Base-by-base conservation (phyloP, 2,888 invertebrate genomes). In the Spilosoma lubricipeda region DNA sequence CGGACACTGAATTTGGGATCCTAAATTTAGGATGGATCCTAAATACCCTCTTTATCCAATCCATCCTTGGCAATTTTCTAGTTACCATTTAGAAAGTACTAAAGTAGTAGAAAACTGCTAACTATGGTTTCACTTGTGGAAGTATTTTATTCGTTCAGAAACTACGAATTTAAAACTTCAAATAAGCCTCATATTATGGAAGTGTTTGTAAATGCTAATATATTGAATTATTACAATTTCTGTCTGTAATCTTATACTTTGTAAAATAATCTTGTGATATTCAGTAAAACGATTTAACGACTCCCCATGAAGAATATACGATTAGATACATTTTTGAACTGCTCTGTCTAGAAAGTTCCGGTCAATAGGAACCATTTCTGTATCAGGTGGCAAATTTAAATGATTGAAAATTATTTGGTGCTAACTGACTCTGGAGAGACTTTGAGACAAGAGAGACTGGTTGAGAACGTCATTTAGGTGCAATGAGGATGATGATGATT, bases 271-370 rank as follows among this genome's bases (percentile, higher is more conserved):
- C 3, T 11, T n/a, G 2, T 56, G 9, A n/a, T n/a, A n/a, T 2
- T n/a, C 9, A 11, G 0, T 27, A 27, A 13, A 13, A 59, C 13
- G 27, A 59, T 27, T 59, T 59, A n/a, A 27, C 3, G 56, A 11
- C 11, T 23, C 1, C 9, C n/a, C 3, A 52, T 23, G 52, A 1
- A n/a, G 0, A 0, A 3, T n/a, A n/a, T 4, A 48, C 7, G 9
- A 48, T 48, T 48, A 20, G 5, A 48, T 5, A 48, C 48, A 11
- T 56, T 56, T 56, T 56, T 56, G 52, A 56, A 56, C 52, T 56
- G 52, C 23, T n/a, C 7, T n/a, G 13, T 33, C 27, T 77, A 79
- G 87, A 89, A 89, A 75, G 81, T 89, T 90, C 90, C 88, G 89
- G 90, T 90, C 86, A 79, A 70, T 15, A 67, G 67, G 42, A 67